Conservation (phyloP, 1,140 invertebrate species). For the Papilio xuthus region DNA sequence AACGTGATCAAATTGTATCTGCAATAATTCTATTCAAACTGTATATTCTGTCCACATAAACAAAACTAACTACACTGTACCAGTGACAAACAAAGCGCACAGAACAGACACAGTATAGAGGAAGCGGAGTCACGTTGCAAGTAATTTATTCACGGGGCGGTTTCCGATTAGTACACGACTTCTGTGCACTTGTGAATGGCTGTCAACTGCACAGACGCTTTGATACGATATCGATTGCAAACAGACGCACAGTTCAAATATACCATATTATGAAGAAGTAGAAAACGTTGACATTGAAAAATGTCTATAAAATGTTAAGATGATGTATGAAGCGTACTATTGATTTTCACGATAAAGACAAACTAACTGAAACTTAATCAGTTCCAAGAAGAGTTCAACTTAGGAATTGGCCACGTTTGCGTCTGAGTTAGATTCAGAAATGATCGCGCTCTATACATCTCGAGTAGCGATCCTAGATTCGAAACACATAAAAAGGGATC, state of each 20-base stretch:
- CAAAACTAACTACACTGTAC: not conserved
- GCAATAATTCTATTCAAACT: not conserved
- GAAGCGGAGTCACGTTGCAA: constrained; percentile 15
- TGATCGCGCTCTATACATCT: not conserved
- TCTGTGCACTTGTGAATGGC: not conserved
- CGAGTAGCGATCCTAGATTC: not conserved
- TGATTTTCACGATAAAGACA: too few species aligned
- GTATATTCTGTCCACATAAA: not conserved
- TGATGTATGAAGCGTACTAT: too few species aligned
- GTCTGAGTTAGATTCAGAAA: not conserved
- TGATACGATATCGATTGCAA: constrained; percentile 1
- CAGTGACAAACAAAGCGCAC: not conserved
- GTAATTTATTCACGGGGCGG: constrained; percentile 8
- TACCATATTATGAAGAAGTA: not conserved
- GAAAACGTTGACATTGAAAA: not conserved
- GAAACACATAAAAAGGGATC: constrained; percentile 18
- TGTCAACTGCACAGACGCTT: not conserved
- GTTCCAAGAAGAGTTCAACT: not conserved
- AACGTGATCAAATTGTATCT: not conserved
- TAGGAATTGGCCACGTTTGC: not conserved
- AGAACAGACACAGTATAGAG: not conserved
- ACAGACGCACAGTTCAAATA: not conserved
- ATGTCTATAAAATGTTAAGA: not conserved
- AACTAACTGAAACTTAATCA: not conserved
- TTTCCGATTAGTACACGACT: not conserved